phyloP scores from a whole-genome alignment of 2,113 vertebrate genomes.

The Felis chaus region DNA sequence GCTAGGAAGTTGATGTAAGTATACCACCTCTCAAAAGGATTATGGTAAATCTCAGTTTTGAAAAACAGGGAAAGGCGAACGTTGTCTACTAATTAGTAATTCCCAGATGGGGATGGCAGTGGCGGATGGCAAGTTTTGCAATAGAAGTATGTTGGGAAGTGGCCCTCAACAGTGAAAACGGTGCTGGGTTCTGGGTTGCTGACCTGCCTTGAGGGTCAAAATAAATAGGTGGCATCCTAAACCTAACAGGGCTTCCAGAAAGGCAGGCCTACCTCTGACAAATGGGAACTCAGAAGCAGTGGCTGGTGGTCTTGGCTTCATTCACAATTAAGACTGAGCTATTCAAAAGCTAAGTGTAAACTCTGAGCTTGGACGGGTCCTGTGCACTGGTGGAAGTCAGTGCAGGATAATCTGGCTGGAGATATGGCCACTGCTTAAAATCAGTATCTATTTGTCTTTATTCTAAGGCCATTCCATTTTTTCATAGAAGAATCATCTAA shows the following conservation, averaged over 20 bases:
- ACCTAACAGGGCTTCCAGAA: not conserved
- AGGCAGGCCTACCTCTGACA: not conserved
- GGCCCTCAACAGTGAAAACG: not conserved
- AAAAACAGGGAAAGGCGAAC: not conserved
- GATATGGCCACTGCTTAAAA: not conserved
- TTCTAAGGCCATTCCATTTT: slow-evolving; percentile 4
- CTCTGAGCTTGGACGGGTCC: not conserved
- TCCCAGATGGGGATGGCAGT: not conserved
- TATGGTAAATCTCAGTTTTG: not conserved
- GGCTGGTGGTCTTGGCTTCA: not conserved
- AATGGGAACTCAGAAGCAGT: not conserved
- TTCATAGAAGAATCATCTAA: not conserved
- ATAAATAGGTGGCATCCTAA: not conserved
- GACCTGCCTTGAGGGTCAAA: not conserved
- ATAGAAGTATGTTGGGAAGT: not conserved
- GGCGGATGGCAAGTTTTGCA: not conserved
- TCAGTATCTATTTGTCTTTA: not conserved
- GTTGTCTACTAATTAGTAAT: not conserved
- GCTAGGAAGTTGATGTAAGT: not conserved
- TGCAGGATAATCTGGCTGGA: not conserved
- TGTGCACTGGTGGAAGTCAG: not conserved
- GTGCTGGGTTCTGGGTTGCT: not conserved
- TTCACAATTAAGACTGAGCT: not conserved
- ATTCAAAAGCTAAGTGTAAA: not conserved
- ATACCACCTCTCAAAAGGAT: not conserved